Conservation (phyloP, 2,797 vertebrate species). For the Pelochelys cantorii region DNA sequence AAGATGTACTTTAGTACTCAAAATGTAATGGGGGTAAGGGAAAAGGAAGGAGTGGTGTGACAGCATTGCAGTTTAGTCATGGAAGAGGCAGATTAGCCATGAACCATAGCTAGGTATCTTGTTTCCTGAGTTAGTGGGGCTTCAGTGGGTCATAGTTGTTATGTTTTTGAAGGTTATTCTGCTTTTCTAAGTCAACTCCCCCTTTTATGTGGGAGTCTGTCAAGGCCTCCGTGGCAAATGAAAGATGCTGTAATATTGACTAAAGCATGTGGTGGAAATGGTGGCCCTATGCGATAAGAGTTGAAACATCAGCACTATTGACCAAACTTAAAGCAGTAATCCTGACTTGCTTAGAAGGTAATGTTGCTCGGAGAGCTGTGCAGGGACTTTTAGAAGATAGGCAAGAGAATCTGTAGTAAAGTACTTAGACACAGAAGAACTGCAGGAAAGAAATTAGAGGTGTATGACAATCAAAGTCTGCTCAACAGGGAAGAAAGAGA, state of each 20-base stretch:
- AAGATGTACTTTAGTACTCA: constrained; percentile 14
- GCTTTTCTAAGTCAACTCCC: neutral
- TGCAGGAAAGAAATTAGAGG: constrained; percentile 23
- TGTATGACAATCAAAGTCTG: neutral
- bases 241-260: neutral
- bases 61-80: neutral
- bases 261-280: neutral
- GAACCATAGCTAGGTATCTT: neutral
- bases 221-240: neutral
- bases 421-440: neutral
- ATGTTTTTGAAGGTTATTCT: neutral
- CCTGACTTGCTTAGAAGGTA: neutral
- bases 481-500: constrained; percentile 29
- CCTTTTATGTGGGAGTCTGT: neutral
- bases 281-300: neutral
- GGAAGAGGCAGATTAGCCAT: constrained; percentile 18
- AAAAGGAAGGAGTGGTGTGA: neutral
- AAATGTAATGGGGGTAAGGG: neutral
- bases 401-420: neutral
- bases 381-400: neutral
- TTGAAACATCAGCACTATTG: neutral
- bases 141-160: constrained; percentile 26
- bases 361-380: neutral
- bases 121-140: neutral
- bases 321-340: neutral